Base-by-base conservation (phyloP, 2,797 vertebrate species). In the Melanogrammus aeglefinus region DNA sequence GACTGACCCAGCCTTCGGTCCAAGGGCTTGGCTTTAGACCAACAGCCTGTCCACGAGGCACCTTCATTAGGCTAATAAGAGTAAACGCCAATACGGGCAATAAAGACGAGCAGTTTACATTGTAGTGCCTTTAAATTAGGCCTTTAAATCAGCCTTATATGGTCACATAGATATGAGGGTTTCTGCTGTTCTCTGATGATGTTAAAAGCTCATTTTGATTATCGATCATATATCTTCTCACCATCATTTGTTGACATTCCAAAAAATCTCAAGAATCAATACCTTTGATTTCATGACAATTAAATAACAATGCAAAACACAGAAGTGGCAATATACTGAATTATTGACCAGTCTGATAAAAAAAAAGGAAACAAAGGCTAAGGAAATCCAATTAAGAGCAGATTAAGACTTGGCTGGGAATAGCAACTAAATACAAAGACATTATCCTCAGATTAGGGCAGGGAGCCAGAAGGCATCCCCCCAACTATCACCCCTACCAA, bases 351-450 rank as follows among this genome's bases (percentile, higher is more conserved):
- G n/a, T n/a, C 63, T 69, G 77, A 79, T 75, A 79, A 77, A 86
- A 85, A 85, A 79, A 83, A 89, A 89, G 75, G 83, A 88, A 36
- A 6, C 35, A 36, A 36, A 88, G 83, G 57, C 82, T 82, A 74
- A 36, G 76, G 38, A 84, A 91, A 94, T 92, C 93, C 88, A 86
- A 92, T 93, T 93, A 93, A 84, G 79, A 72, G 69, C 81, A 90
- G 91, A 92, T 93, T 93, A 93, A 90, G 81, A 85, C 82, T 84
- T 84, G 84, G 83, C 91, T 91, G 82, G 81, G 88, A 93, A 93
- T 92, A 94, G 92, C 91, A 92, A 89, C 84, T 84, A 89, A 91
- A 86, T 86, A 87, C 84, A 90, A 77, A 63, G 6, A 33, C 77
- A 76, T 83, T 77, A 85, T 83, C 82, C 80, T 66, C 73, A 91